Percentiles rank a stretch among this genome's conserved stretches.
phyloP scores from a whole-genome alignment of 2,888 invertebrate genomes.

The Ophioninae sp. region DNA sequence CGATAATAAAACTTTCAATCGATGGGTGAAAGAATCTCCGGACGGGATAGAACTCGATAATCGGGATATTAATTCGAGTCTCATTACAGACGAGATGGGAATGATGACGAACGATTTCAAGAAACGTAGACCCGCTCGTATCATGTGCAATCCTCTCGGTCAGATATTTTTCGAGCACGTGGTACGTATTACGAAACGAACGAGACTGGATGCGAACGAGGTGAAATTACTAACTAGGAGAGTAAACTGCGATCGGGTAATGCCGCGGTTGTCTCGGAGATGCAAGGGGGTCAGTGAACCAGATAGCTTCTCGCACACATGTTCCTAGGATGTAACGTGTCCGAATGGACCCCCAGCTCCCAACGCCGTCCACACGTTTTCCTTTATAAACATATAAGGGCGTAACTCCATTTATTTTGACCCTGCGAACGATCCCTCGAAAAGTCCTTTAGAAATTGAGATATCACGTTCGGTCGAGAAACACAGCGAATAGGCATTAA shows the following conservation, averaged over 20 bases:
- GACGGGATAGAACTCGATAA: not conserved
- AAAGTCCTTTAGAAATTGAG: conserved; percentile 17
- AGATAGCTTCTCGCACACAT: conserved; percentile 60
- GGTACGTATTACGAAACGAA: conserved; percentile 55
- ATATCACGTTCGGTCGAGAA: not conserved
- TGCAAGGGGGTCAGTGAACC: conserved; percentile 67
- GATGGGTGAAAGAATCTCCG: not conserved
- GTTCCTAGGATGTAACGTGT: conserved; percentile 46
- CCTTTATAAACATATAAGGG: not conserved
- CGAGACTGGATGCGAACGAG: conserved; percentile 54
- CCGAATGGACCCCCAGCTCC: conserved; percentile 42
- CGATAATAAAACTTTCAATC: not conserved
- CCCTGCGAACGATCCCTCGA: not conserved
- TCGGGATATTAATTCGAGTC: conserved; percentile 17
- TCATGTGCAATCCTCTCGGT: conserved; percentile 24
- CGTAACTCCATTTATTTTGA: conserved; percentile 9
- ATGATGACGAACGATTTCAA: conserved; percentile 41
- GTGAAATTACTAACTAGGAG: conserved; percentile 61
- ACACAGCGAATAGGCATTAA: conserved; percentile 67
- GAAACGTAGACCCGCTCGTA: conserved; percentile 17
- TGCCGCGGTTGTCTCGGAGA: conserved; percentile 37
- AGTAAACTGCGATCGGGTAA: conserved; percentile 38
- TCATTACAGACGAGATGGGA: conserved; percentile 6
- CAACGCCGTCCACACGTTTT: conserved; percentile 15
- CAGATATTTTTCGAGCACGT: conserved; percentile 47